Evolutionary conservation across 2,797 vertebrate species (phyloP).

Genomic region (Etheostoma nigrum): DNA sequence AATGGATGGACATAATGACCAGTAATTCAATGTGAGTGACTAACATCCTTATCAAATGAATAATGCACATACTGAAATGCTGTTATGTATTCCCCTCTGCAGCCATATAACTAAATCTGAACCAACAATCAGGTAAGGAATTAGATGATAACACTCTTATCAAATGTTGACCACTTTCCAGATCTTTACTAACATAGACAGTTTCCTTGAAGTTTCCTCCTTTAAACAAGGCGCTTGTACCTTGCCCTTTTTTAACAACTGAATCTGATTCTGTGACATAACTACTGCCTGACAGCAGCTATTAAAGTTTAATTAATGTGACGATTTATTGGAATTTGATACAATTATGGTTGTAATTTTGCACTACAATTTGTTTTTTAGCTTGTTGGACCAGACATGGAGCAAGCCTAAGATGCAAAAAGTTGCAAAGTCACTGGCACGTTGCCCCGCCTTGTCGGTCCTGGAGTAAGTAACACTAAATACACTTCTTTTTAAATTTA

Average conservation of each 20-base stretch:
- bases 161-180: constrained; percentile 1
- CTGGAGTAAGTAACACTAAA: constrained; percentile 86
- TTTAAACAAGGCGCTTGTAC: background rate
- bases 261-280: background rate
- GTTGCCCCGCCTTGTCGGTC: constrained; percentile 75
- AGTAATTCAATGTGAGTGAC: background rate
- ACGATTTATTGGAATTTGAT: background rate
- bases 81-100: background rate
- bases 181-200: background rate
- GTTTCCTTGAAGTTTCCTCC: constrained; percentile 36
- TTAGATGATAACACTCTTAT: constrained; percentile 4
- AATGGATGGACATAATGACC: background rate
- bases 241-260: background rate
- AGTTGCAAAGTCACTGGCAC: constrained; percentile 76
- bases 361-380: constrained; percentile 20
- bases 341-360: background rate
- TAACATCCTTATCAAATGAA: background rate
- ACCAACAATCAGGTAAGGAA: constrained; percentile 65
- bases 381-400: constrained; percentile 78
- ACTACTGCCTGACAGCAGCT: background rate
- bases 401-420: constrained; percentile 48
- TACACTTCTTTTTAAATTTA: background rate
- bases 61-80: background rate
- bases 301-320: background rate
- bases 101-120: constrained; percentile 45